Evolutionary conservation across 1,140 invertebrate species (phyloP).

Genomic region (Micrasema longulum): DNA sequence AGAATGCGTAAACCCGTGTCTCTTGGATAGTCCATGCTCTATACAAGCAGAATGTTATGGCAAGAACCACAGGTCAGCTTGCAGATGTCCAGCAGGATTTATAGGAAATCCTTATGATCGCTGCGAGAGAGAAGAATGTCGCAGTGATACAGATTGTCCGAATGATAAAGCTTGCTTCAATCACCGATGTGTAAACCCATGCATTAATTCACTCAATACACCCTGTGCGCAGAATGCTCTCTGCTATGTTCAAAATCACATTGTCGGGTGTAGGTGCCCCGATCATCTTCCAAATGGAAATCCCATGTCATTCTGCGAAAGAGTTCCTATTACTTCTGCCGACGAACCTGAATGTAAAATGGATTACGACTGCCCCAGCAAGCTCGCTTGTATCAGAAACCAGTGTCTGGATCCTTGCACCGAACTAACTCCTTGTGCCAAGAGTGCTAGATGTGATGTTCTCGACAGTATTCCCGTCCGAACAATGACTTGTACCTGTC

Average conservation of each 20-base stretch:
- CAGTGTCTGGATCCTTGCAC: constrained; percentile 83
- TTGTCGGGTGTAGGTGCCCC: constrained; percentile 81
- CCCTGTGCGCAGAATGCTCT: constrained; percentile 85
- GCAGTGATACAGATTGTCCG: constrained; percentile 80
- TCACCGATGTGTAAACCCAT: constrained; percentile 82
- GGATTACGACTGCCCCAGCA: constrained; percentile 84
- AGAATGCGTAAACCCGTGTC: constrained; percentile 83
- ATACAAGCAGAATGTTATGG: constrained; percentile 86
- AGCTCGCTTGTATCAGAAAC: constrained; percentile 83
- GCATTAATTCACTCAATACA: constrained; percentile 68
- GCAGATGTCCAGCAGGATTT: constrained; percentile 77
- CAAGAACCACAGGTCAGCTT: constrained; percentile 79
- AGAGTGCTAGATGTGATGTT: constrained; percentile 80
- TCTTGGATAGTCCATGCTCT: constrained; percentile 82
- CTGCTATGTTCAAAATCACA: constrained; percentile 83
- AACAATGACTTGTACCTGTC: constrained; percentile 87
- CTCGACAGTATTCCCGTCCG: constrained; percentile 84
- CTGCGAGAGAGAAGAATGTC: constrained; percentile 85
- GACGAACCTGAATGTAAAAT: constrained; percentile 79
- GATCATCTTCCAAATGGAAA: constrained; percentile 80
- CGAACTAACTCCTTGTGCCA: constrained; percentile 78
- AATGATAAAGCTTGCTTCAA: constrained; percentile 76
- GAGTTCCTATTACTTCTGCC: constrained; percentile 59
- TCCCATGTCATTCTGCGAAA: constrained; percentile 81
- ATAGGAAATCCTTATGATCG: constrained; percentile 81